Evolutionary conservation across 2,797 vertebrate genomes (phyloP).

Genomic region (Aselliscus stoliczkanus): DNA sequence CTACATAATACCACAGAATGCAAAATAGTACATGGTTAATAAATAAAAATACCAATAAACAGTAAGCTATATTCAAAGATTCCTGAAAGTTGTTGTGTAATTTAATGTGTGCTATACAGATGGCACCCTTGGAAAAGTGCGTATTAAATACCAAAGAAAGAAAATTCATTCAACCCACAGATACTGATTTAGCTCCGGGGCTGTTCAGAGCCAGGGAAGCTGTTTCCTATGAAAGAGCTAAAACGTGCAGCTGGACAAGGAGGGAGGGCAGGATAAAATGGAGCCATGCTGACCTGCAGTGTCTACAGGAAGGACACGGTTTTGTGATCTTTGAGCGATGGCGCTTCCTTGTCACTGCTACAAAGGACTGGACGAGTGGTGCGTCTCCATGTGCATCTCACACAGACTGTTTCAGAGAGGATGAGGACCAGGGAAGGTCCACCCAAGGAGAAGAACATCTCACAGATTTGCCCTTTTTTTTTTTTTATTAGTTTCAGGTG

Average conservation of each 20-base stretch:
- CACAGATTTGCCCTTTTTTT: neutral
- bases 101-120: fast-evolving
- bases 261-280: neutral
- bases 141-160: neutral
- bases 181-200: neutral
- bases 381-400: fast-evolving
- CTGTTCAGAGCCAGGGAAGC: neutral
- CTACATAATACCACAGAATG: neutral
- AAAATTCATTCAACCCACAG: neutral
- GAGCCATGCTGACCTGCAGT: fast-evolving
- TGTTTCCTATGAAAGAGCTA: no score
- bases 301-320: neutral
- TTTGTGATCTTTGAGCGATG: neutral
- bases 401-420: neutral
- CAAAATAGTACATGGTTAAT: fast-evolving
- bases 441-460: neutral
- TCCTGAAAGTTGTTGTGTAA: neutral
- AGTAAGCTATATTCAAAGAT: neutral
- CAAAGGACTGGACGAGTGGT: fast-evolving
- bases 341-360: neutral
- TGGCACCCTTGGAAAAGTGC: neutral
- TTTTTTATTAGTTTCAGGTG: no score
- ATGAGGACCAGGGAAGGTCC: neutral
- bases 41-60: neutral
- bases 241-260: fast-evolving